Base-by-base conservation (phyloP, 2,888 invertebrate genomes). In the Isotomurus palustris region DNA sequence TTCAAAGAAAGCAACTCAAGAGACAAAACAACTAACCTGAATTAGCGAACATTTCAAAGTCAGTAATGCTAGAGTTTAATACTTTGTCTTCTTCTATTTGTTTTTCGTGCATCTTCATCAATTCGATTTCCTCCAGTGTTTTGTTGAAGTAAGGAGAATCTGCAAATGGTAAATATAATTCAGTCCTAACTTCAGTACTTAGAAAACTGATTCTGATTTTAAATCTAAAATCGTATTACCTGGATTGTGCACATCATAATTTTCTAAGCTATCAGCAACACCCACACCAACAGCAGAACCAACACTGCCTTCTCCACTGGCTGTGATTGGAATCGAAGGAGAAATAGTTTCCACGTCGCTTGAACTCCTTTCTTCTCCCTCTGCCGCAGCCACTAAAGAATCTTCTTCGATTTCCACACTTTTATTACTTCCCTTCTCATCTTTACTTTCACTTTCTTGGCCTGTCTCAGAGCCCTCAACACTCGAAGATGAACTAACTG, bases 1-100 rank as follows among this genome's bases (percentile, higher is more conserved):
- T 32, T 10, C 8, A 10, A 8, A 32, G 8, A 32, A 32, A 32
- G 8, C 32, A 10, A 10, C 14, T 32, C 32, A 8, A 32, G 8
- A 32, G 8, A 10, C 32, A 8, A 32, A 8, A 32, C 27, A 53
- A 66, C 73, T 73, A 73, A 83, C 83, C 83, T 72, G 80, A 78
- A 75, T 80, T 80, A 32, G 80, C 76, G 45, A 82, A 74, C 76
- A 81, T 81, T 72, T 83, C 83, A 53, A 80, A 76, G 69, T 83
- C 82, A 14, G 80, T 77, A 21, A 80, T 74, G 54, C 76, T 75
- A 56, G 76, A 75, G 64, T 78, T 79, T 17, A 77, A 67, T 44
- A 72, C 64, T 41, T 67, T 68, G 29, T 71, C 72, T 38, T 69
- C 70, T 47, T 66, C 67, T 22, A 54, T 53, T 32, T 66, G 53